phyloP scores from a whole-genome alignment of 2,888 invertebrate genomes.

The Drosophila kanekoi region DNA sequence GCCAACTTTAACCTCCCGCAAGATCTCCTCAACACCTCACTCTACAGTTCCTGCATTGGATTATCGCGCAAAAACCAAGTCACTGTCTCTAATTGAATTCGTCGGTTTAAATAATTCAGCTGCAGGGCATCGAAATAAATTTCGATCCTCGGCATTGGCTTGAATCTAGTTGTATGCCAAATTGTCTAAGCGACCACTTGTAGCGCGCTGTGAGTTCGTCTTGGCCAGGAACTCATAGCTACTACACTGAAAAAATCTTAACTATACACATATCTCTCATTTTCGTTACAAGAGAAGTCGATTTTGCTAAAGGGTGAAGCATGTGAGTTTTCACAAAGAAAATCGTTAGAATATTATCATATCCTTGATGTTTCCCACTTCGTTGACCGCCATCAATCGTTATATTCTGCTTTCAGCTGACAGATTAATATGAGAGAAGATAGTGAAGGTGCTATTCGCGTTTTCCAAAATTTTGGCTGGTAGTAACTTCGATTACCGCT shows the following conservation, averaged over 20 bases:
- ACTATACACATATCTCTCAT: background rate
- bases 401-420: too few relatives aligned
- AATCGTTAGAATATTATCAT: too few relatives aligned
- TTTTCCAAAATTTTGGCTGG: too few relatives aligned
- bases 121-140: conserved; percentile 82
- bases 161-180: conserved; percentile 44
- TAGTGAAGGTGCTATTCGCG: too few relatives aligned
- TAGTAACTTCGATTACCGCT: too few relatives aligned
- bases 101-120: conserved; percentile 85
- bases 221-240: conserved; percentile 32
- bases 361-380: too few relatives aligned
- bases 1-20: background rate
- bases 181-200: conserved; percentile 60
- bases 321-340: too few relatives aligned
- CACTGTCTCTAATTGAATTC: conserved; percentile 85
- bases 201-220: conserved; percentile 46
- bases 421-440: too few relatives aligned
- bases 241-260: conserved; percentile 32
- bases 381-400: too few relatives aligned
- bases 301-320: too few relatives aligned
- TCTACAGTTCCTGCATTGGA: conserved; percentile 21
- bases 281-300: too few relatives aligned
- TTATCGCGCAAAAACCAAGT: conserved; percentile 78
- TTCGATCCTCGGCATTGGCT: conserved; percentile 51
- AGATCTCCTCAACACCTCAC: background rate